phyloP scores from a whole-genome alignment of 2,113 vertebrate species.

The Polyodon spathula region DNA sequence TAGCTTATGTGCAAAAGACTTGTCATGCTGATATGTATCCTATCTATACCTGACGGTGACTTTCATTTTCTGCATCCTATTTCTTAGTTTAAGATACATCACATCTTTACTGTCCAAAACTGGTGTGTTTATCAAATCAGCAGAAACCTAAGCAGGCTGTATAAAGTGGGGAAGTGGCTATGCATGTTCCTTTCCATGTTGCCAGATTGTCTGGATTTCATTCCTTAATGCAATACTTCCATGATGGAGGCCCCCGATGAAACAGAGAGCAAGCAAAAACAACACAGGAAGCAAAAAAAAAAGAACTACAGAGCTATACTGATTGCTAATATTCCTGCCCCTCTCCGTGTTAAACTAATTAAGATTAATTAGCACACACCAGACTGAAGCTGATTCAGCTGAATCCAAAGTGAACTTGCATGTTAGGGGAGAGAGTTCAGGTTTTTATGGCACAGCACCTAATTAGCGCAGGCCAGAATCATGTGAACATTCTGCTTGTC shows the following conservation, averaged over 20 bases:
- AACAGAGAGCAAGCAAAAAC: constrained; percentile 23
- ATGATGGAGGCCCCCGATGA: constrained; percentile 55
- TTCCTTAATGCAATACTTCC: constrained; percentile 39
- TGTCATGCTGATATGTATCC: no score
- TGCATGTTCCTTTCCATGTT: constrained; percentile 19
- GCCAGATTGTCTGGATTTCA: constrained; percentile 49
- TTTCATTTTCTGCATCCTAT: no score
- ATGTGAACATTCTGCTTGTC: no score
- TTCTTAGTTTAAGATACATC: no score
- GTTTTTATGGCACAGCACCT: no score
- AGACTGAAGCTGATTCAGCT: constrained; percentile 45
- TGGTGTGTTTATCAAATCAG: background rate
- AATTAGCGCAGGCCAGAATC: no score
- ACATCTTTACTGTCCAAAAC: no score
- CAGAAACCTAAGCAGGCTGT: background rate
- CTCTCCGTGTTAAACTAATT: constrained; percentile 70
- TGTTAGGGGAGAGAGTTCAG: no score
- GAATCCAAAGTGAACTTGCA: background rate
- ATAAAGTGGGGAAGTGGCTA: background rate
- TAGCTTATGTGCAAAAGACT: no score
- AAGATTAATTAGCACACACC: constrained; percentile 70
- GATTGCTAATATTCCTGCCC: constrained; percentile 42
- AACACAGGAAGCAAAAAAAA: constrained; percentile 18
- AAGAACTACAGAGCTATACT: constrained; percentile 25
- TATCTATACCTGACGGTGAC: no score